Evolutionary conservation across 2,797 vertebrate species (phyloP).

Genomic region (Balearica regulorum): DNA sequence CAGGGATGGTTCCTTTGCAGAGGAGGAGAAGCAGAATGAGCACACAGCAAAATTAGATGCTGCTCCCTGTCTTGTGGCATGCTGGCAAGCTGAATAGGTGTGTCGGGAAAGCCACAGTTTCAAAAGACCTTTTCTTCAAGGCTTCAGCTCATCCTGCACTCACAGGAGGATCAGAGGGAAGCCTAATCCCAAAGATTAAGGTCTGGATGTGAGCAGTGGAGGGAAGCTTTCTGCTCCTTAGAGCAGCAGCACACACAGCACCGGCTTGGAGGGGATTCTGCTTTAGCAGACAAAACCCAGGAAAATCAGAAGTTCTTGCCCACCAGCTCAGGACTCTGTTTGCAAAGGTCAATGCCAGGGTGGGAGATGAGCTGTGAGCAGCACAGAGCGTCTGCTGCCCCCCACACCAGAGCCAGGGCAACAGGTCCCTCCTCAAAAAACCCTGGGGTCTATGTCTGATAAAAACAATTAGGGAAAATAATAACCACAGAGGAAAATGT

Average conservation of each 20-base stretch:
- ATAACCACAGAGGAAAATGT: neutral
- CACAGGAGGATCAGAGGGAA: neutral
- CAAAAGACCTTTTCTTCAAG: neutral
- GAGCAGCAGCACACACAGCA: neutral
- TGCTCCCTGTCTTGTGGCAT: rapidly evolving
- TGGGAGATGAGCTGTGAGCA: neutral
- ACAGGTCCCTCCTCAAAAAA: neutral
- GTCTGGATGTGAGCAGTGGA: neutral
- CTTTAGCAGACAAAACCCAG: neutral
- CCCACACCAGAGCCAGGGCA: neutral
- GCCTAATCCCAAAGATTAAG: neutral
- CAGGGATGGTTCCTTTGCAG: rapidly evolving
- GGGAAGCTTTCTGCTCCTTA: neutral
- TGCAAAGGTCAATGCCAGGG: neutral
- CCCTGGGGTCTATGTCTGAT: rapidly evolving
- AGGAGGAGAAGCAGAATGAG: neutral
- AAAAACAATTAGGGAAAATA: neutral
- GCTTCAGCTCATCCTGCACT: neutral
- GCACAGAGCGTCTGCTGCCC: rapidly evolving
- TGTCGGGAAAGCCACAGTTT: neutral
- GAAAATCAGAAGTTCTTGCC: neutral
- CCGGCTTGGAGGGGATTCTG: neutral
- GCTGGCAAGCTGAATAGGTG: neutral
- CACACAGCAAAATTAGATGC: rapidly evolving
- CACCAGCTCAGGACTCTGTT: neutral